phyloP scores from a whole-genome alignment of 1,140 invertebrate species.

The Atopsyche davidsoni region DNA sequence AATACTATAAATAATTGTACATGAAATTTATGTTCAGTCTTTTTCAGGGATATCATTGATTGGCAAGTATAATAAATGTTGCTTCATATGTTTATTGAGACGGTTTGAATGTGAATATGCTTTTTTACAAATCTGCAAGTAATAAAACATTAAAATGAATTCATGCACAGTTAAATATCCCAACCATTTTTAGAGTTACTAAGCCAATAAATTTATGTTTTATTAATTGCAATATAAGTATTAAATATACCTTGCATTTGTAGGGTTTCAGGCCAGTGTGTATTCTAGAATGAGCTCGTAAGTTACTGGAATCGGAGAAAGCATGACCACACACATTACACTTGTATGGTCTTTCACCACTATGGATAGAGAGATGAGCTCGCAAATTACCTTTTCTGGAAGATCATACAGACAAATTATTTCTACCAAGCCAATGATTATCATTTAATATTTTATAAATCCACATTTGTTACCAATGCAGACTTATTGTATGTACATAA shows the following conservation, averaged over 20 bases:
- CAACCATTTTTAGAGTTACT: background rate
- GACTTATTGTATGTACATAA: too few species aligned
- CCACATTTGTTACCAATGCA: too few species aligned
- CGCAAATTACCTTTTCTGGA: slow-evolving; percentile 42
- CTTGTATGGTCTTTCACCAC: slow-evolving; percentile 52
- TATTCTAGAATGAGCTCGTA: slow-evolving; percentile 22
- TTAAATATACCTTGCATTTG: slow-evolving; percentile 25
- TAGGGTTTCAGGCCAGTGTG: slow-evolving; percentile 28
- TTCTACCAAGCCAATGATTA: background rate
- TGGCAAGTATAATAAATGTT: slow-evolving; percentile 14
- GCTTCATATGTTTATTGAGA: slow-evolving; percentile 28
- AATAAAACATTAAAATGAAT: background rate
- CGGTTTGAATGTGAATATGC: slow-evolving; percentile 24
- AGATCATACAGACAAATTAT: background rate
- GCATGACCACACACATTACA: slow-evolving; percentile 49
- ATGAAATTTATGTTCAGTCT: slow-evolving; percentile 7
- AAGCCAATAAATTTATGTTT: background rate
- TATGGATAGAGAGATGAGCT: slow-evolving; percentile 60
- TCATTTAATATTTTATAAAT: too few species aligned
- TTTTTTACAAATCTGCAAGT: slow-evolving; percentile 27
- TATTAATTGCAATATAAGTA: background rate
- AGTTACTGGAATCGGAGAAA: slow-evolving; percentile 27
- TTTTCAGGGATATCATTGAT: slow-evolving; percentile 2
- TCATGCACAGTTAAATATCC: too few species aligned
- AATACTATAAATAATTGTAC: too few species aligned